A percentile compares a stretch with the other conserved stretches of the same genome.
phyloP scores from a whole-genome alignment of 1,140 invertebrate genomes.

The Procambarus virginalis region DNA sequence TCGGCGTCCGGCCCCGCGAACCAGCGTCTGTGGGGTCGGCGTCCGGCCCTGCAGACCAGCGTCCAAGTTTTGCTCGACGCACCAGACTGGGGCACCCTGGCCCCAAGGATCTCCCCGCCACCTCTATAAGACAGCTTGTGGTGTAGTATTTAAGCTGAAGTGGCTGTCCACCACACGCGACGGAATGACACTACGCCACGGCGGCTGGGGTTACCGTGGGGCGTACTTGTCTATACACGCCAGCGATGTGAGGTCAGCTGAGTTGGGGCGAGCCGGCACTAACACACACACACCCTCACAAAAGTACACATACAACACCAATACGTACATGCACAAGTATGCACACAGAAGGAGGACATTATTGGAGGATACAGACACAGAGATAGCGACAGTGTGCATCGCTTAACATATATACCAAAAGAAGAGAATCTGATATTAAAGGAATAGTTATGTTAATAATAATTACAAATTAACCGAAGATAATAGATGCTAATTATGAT shows the following conservation, averaged over 20 bases:
- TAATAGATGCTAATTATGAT: not conserved
- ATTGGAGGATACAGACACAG: not conserved
- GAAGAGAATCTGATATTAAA: not conserved
- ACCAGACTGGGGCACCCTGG: slow-evolving; percentile 8
- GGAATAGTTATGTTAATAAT: not conserved
- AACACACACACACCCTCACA: slow-evolving; percentile 23
- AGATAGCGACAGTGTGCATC: not conserved
- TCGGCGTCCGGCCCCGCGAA: too few relatives aligned
- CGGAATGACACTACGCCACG: slow-evolving; percentile 13
- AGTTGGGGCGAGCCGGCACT: slow-evolving; percentile 25
- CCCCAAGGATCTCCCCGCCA: not conserved
- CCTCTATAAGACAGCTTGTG: slow-evolving; percentile 16
- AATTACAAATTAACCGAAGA: not conserved
- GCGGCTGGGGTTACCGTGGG: not conserved
- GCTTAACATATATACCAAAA: not conserved
- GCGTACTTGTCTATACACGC: slow-evolving; percentile 3
- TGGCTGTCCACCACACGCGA: not conserved
- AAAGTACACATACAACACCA: slow-evolving; percentile 20
- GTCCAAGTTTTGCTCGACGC: not conserved
- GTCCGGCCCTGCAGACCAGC: not conserved
- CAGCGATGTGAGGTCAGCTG: slow-evolving; percentile 9
- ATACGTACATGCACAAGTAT: not conserved
- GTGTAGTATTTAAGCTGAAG: slow-evolving; percentile 3
- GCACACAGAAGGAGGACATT: slow-evolving; percentile 7
- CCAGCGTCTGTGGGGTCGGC: too few relatives aligned